Percentiles rank a stretch among this genome's conserved stretches.
These are phyloP conservation scores for Lomographa bimaculata DNA, from an alignment of 2,888 invertebrate genomes.

Conservation along the genomic window DNA sequence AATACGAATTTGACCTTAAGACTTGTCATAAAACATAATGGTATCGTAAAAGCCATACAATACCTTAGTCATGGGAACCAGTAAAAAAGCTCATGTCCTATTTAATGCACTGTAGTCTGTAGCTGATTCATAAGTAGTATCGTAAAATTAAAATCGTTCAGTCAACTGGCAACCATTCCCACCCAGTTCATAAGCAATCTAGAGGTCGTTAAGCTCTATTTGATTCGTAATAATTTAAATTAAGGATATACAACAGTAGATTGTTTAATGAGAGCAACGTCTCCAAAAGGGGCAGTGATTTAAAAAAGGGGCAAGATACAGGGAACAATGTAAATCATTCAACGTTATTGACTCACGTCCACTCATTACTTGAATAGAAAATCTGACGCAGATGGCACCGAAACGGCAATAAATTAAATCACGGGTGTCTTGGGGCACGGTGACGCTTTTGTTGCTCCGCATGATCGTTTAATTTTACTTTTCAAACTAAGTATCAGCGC, in stretches of 20 bases:
- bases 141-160: constrained; percentile 61
- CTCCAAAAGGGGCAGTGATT: constrained; percentile 9
- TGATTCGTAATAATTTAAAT: constrained; percentile 21
- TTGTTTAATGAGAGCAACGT: constrained; percentile 11
- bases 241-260: constrained; percentile 8
- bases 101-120: constrained; percentile 59
- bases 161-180: constrained; percentile 51
- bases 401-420: constrained; percentile 62
- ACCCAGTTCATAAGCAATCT: constrained; percentile 37
- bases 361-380: constrained; percentile 55
- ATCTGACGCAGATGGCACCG: constrained; percentile 60
- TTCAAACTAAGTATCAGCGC: constrained; percentile 33
- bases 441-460: constrained; percentile 44
- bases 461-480: constrained; percentile 45
- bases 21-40: constrained; percentile 12
- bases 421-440: constrained; percentile 40
- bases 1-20: constrained; percentile 14
- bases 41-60: constrained; percentile 34
- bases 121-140: constrained; percentile 62
- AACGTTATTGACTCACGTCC: constrained; percentile 59
- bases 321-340: constrained; percentile 56
- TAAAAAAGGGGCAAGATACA: constrained; percentile 7
- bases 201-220: constrained; percentile 34
- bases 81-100: constrained; percentile 46
- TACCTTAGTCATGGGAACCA: constrained; percentile 52